Evolutionary conservation across 2,888 invertebrate species (phyloP), one percentile per base, ranked within the genome.

Genomic region (Zele albiditarsus): DNA sequence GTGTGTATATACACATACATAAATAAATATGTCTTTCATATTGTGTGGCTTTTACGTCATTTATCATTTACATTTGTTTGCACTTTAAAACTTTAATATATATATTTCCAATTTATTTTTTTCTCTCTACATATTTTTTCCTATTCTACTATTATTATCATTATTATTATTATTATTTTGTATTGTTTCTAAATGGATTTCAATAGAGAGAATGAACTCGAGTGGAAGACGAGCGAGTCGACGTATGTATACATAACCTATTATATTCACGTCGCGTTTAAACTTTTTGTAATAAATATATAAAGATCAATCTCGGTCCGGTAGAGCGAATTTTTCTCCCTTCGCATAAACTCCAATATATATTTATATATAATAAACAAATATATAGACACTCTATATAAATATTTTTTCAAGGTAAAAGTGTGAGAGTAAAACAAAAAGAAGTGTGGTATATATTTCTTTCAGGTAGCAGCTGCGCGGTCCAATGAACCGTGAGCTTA

Each of bases 401-500:
- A n/a, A 57, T 53, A 27, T 4, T 16, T 46, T 31, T 16, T 28
- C n/a, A 6, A 16, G 16, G 25, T 62, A 25, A 31, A 33, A n/a
- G 49, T 25, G 27, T 42, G 53, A 72, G 33, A 49, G 23, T 20
- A 27, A 23, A 53, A 53, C n/a, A 20, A 70, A 70, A 14, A 14
- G 33, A 70, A 42, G 58, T 33, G 62, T 57, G 38, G 63, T 63
- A 72, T 67, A 58, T 16, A 58, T 49, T 77, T 77, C 67, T 77
- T 71, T 74, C 72, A 66, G 63, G 57, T 38, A 57, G 69, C 66
- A 74, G 74, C 72, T 73, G 74, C 73, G 70, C 74, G 70, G 75
- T 76, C 76, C 77, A 74, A 74, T 79, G 73, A 76, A 75, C 77
- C 76, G 69, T 73, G 33, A 73, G 58, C 71, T 74, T 49, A 58